Base-by-base conservation (phyloP, 2,113 vertebrate species). In the Motacilla alba region DNA sequence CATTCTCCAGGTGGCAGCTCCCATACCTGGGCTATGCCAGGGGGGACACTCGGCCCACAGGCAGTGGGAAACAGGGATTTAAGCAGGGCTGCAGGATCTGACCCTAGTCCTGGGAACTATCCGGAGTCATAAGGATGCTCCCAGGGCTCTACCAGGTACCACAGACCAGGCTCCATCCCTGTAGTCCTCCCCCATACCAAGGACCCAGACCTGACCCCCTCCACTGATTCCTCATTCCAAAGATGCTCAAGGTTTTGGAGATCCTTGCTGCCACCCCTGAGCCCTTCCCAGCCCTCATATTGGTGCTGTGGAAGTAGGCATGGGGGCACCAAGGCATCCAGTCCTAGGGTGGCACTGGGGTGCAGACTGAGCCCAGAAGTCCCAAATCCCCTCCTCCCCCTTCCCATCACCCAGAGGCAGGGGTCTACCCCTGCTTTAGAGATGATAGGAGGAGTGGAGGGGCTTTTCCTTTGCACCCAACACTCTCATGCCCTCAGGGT, bases 91-190 rank as follows among this genome's bases (percentile, higher is more conserved):
- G 30, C 20, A 26, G 64, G 59, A 17, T 50, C 77, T 50, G 28
- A 3, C 9, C 15, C 35, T 62, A 27, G 31, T 58, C 13, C 5
- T 58, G 43, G n/a, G 26, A 70, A 59, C 26, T 37, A 9, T 46
- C 8, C 13, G 53, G 47, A 55, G 13, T 6, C 72, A 19, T 10
- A 53, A 35, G 43, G 43, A 19, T 69, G 55, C 26, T 44, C 41
- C 58, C 35, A 7, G 53, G 28, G 27, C 13, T 60, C 39, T 33
- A n/a, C 15, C 2, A 15, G 70, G 26, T 22, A 33, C 39, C 15
- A 3, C 2, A 2, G 11, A 7, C 22, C 22, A 7, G 8, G 44
- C 13, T 7, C 16, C 64, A 50, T 53, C 46, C 59, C 35, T 0
- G 0, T 10, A 39, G 10, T 64, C 35, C 21, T 46, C 9, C n/a